Evolutionary conservation across 2,888 invertebrate species (phyloP), one percentile per base, ranked within the genome.

Genomic region (Mycalesis mineus): DNA sequence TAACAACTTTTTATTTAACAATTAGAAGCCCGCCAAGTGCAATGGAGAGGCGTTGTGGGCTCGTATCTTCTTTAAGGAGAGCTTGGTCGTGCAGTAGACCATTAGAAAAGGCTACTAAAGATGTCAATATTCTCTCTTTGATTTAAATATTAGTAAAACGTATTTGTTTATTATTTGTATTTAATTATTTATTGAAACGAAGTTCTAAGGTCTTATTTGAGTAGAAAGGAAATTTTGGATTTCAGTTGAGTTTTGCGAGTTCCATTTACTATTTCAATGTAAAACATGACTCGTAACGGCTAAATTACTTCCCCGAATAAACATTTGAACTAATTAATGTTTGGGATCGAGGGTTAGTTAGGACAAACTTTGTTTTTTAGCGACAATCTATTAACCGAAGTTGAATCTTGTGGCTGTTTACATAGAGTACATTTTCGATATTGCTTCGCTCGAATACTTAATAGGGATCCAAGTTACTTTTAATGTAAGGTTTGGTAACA

Each of bases 251-350:
- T 33, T 47, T 14, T 15, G 47, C 15, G 15, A 47, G 15, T 47
- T 47, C 9, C 47, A 14, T 15, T 33, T 15, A 33, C 31, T 33
- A 31, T 33, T 47, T 33, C 31, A 33, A 15, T 33, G 47, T 33
- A 6, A 47, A 33, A 47, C 47, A 47, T 33, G 33, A n/a, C 47
- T 45, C 14, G 14, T 47, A 47, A 47, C 47, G 47, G 14, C 28
- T 39, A 49, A 49, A 49, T 49, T 49, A 49, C 40, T 47, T 15
- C 47, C 31, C 40, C 29, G 40, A 41, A 41, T 41, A 14, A 51
- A 51, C 51, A 51, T 51, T 51, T 29, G 51, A 41, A 51, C 51
- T 51, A 41, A 51, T 51, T 51, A 40, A 40, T 51, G 40, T 51
- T 51, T 15, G 39, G 51, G 40, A 51, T 41, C 40, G 40, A 39